A percentile compares a stretch with the other conserved stretches of the same genome.
phyloP scores from a whole-genome alignment of 2,797 vertebrate species.

The Sebastes matsubarae region DNA sequence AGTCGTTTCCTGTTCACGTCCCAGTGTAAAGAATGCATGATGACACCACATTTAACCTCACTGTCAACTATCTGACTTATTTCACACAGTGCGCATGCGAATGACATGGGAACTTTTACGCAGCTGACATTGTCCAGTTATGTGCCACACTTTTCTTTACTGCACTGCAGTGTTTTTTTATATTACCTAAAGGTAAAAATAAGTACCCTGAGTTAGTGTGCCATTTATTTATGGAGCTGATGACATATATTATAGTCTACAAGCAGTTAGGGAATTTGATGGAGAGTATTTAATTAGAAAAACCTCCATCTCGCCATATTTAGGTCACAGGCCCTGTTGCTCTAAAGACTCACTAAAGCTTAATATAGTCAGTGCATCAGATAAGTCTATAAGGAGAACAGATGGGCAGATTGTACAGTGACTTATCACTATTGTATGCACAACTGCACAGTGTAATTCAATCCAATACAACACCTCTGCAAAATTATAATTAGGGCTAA shows the following conservation, averaged over 20 bases:
- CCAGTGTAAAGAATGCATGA: slow-evolving; percentile 14
- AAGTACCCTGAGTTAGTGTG: slow-evolving; percentile 16
- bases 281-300: slow-evolving; percentile 67
- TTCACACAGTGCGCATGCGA: neutral
- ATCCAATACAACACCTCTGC: neutral
- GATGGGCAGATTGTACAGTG: neutral
- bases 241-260: slow-evolving; percentile 47
- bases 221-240: slow-evolving; percentile 44
- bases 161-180: neutral
- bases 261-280: slow-evolving; percentile 55
- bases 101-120: neutral
- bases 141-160: neutral
- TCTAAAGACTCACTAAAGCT: slow-evolving; percentile 19
- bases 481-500: neutral
- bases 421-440: neutral
- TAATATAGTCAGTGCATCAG: slow-evolving; percentile 19
- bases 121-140: neutral
- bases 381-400: slow-evolving; percentile 2
- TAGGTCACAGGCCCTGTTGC: slow-evolving; percentile 64
- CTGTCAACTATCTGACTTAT: neutral
- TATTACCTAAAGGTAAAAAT: neutral
- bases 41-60: neutral
- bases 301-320: slow-evolving; percentile 59
- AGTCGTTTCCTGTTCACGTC: slow-evolving; percentile 60
- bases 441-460: neutral